phyloP scores from a whole-genome alignment of 2,797 vertebrate species.

The Threskiornis aethiopicus region DNA sequence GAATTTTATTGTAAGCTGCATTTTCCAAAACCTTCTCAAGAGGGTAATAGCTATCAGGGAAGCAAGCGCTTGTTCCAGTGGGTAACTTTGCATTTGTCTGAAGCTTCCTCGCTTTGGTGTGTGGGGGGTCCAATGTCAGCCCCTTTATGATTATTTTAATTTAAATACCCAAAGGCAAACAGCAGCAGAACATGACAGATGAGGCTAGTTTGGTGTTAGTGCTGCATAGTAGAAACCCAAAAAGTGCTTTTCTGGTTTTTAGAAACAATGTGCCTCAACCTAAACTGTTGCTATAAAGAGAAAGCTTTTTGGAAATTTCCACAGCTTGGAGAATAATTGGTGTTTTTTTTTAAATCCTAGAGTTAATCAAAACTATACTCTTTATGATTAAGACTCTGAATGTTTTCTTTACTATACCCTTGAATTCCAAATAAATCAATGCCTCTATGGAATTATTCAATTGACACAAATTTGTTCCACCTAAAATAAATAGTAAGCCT shows the following conservation, averaged over 20 bases:
- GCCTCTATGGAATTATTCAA: conserved; percentile 27
- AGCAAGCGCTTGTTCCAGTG: not conserved
- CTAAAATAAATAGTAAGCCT: conserved; percentile 45
- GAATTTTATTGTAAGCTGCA: not conserved
- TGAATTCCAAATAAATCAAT: conserved; percentile 28
- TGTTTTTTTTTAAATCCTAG: not conserved
- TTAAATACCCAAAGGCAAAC: not conserved
- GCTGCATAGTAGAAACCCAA: not conserved
- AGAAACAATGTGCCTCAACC: not conserved
- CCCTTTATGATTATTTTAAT: not conserved
- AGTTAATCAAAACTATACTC: not conserved
- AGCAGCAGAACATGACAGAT: not conserved
- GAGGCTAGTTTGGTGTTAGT: not conserved
- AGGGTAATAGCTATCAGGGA: not conserved
- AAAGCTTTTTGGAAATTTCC: not conserved
- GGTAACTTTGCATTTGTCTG: not conserved
- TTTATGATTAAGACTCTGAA: not conserved
- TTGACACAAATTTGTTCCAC: conserved; percentile 45
- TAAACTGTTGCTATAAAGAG: not conserved
- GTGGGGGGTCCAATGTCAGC: not conserved
- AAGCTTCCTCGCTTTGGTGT: not conserved
- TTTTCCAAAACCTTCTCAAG: not conserved
- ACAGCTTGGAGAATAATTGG: not conserved
- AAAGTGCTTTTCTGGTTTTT: not conserved
- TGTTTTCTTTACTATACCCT: conserved; percentile 10